Conservation (phyloP, 2,888 invertebrate species). For the Andrena hattorfiana region DNA sequence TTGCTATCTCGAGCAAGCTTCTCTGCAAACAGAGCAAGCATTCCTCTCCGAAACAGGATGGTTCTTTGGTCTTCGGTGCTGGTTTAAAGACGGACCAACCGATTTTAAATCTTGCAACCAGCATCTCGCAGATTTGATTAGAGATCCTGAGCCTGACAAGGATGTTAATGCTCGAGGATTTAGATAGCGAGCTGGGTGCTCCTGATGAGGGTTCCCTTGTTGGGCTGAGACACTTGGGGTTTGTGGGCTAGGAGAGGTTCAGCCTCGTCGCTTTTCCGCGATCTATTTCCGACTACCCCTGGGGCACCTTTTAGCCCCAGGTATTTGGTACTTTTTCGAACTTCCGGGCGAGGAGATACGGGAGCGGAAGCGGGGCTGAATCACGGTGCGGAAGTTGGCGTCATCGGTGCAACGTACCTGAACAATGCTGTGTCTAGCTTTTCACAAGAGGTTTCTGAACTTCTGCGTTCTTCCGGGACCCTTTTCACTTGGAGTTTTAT, state of each 20-base stretch:
- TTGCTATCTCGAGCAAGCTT: slow-evolving; percentile 2
- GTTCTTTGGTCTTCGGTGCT: background rate
- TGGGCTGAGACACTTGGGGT: background rate
- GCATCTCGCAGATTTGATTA: background rate
- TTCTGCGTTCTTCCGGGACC: background rate
- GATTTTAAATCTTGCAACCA: background rate
- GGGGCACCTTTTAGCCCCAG: slow-evolving; percentile 16
- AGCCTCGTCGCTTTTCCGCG: background rate
- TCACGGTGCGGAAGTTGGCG: slow-evolving; percentile 65
- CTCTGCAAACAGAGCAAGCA: slow-evolving; percentile 1
- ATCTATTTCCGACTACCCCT: slow-evolving; percentile 3
- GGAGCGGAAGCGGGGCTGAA: slow-evolving; percentile 63
- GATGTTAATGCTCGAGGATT: background rate
- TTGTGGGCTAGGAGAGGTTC: background rate
- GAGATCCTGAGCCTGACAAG: background rate
- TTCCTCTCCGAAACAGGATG: background rate
- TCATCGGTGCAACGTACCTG: slow-evolving; percentile 53
- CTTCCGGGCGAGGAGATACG: slow-evolving; percentile 51
- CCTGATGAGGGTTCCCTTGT: background rate
- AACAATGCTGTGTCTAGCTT: slow-evolving; percentile 18
- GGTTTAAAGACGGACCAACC: background rate
- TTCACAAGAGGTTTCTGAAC: slow-evolving; percentile 18
- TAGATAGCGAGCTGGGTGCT: background rate
- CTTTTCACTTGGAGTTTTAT: background rate
- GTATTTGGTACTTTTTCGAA: slow-evolving; percentile 34